Percentiles rank a stretch among this genome's conserved stretches.
These are phyloP conservation scores for Synchiropus splendidus DNA, from an alignment of 2,113 vertebrate species.

Conservation along the genomic window DNA sequence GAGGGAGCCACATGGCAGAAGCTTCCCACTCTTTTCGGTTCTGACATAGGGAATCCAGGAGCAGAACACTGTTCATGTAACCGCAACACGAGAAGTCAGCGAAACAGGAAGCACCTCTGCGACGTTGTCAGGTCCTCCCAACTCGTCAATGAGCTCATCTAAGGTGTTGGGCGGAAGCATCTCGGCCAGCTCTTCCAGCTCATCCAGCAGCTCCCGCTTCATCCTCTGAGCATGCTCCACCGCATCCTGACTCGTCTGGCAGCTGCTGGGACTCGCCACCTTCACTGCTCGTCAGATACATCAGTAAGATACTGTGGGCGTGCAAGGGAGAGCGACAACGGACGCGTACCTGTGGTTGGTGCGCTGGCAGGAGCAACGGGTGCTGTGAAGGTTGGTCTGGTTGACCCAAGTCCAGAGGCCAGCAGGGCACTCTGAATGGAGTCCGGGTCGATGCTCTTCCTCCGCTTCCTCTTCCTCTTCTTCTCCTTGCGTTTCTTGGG, in stretches of 20 bases:
- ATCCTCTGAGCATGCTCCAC: conserved; percentile 93
- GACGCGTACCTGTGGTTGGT: conserved; percentile 47
- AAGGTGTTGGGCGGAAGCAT: conserved; percentile 91
- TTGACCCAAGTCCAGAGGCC: conserved; percentile 92
- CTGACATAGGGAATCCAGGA: too few species aligned
- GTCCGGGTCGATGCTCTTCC: conserved; percentile 90
- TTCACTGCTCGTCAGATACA: conserved; percentile 58
- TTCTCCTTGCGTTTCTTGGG: conserved; percentile 91
- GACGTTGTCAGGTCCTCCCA: conserved; percentile 94
- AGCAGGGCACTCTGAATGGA: conserved; percentile 99
- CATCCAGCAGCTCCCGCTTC: conserved; percentile 87
- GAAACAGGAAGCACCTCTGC: conserved; percentile 75
- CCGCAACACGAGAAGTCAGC: too few species aligned
- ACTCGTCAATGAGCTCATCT: conserved; percentile 93
- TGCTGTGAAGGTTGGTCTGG: conserved; percentile 82
- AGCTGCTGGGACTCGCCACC: conserved; percentile 74
- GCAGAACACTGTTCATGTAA: too few species aligned
- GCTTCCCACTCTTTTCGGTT: too few species aligned
- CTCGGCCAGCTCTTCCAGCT: conserved; percentile 84
- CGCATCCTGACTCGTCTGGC: conserved; percentile 88
- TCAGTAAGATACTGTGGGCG: background rate
- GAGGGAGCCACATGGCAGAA: too few species aligned
- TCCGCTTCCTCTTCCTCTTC: conserved; percentile 76
- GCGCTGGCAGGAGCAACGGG: conserved; percentile 65
- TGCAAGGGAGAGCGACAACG: background rate